Conservation (phyloP, 2,113 vertebrate species). For the Chinchilla lanigera region DNA sequence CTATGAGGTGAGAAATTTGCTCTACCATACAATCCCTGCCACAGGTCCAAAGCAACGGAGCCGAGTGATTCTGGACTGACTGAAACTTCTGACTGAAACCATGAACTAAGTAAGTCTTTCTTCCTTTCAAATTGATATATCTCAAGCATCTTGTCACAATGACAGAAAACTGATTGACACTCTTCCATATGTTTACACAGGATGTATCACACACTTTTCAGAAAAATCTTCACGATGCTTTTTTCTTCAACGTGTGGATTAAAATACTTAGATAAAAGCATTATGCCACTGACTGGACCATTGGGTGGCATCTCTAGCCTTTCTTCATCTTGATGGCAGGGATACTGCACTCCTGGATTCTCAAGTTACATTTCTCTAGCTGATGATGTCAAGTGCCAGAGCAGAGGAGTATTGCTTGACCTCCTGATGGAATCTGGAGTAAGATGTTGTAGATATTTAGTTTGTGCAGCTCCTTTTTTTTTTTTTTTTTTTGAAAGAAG, state of each 20-base stretch:
- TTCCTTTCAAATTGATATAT: not conserved
- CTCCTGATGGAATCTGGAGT: not conserved
- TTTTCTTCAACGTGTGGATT: not conserved
- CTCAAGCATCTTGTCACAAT: not conserved
- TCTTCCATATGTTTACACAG: not conserved
- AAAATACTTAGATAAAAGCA: not conserved
- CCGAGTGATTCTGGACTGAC: not conserved
- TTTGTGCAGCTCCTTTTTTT: not conserved
- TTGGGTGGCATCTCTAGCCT: not conserved
- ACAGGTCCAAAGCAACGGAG: not conserved
- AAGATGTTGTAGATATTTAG: not conserved
- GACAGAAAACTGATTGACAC: not conserved
- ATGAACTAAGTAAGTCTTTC: not conserved
- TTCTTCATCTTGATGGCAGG: not conserved
- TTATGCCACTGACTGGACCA: not conserved
- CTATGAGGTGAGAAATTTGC: not conserved
- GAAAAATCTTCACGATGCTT: not conserved
- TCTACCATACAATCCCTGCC: not conserved
- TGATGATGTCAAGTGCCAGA: not conserved
- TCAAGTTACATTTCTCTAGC: not conserved
- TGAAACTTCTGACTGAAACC: not conserved
- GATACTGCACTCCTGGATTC: not conserved
- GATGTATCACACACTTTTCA: not conserved
- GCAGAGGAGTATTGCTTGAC: not conserved
- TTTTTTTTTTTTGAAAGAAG: not conserved